Percentiles rank a stretch among this genome's conserved stretches.
Evolutionary conservation across 2,888 invertebrate genomes (phyloP).

Genomic region (Melanargia galathea): DNA sequence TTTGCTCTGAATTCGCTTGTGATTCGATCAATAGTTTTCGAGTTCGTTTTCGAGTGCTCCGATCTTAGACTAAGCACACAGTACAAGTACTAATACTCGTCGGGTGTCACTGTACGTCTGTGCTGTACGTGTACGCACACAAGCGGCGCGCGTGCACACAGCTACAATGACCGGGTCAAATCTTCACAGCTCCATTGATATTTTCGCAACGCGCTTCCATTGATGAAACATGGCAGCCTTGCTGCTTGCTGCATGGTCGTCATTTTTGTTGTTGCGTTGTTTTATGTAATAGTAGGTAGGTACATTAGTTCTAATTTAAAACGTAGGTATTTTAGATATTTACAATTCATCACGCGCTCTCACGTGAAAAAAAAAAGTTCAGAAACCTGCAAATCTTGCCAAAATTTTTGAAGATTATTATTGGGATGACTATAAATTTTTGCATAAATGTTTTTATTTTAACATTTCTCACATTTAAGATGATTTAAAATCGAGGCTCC

Average conservation of each 20-base stretch:
- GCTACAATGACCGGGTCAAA: conserved; percentile 65
- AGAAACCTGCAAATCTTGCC: too few relatives aligned
- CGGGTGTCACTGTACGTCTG: not conserved
- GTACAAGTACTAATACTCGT: not conserved
- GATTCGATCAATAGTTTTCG: too few relatives aligned
- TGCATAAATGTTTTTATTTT: too few relatives aligned
- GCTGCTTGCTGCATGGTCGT: conserved; percentile 5
- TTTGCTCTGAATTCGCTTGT: too few relatives aligned
- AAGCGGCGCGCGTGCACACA: conserved; percentile 55
- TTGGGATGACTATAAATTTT: too few relatives aligned
- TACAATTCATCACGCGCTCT: not conserved
- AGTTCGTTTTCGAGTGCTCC: too few relatives aligned
- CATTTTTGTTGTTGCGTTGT: conserved; percentile 12
- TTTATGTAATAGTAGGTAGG: conserved; percentile 22
- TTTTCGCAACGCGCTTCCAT: conserved; percentile 72
- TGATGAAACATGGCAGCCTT: conserved; percentile 55
- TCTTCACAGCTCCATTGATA: conserved; percentile 76
- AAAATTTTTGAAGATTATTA: too few relatives aligned
- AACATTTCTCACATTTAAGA: too few relatives aligned
- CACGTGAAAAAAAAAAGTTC: too few relatives aligned
- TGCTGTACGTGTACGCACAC: too few relatives aligned
- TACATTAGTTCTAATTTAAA: not conserved
- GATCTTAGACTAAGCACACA: too few relatives aligned
- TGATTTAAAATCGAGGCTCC: too few relatives aligned
- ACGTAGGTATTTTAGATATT: not conserved